Base-by-base conservation (phyloP, 2,797 vertebrate species). In the Acanthis flammea region DNA sequence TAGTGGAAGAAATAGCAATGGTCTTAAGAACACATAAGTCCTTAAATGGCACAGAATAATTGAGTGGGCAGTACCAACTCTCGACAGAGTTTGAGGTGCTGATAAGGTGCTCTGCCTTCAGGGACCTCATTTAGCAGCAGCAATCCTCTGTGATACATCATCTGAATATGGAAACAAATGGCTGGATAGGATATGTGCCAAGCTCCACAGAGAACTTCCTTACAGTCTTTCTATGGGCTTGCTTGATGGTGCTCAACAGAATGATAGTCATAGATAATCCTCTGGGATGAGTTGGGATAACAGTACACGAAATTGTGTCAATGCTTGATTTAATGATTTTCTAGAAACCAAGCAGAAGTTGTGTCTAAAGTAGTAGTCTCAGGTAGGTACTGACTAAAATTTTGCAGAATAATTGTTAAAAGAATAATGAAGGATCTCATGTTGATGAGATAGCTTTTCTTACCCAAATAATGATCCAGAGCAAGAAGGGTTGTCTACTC, bases 1-100 rank as follows among this genome's bases (percentile, higher is more conserved):
- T 79, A 23, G 6, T 47, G 19, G 21, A 39, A 74, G 47, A 51
- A 78, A 10, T n/a, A 23, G 5, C 27, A 65, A 14, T 30, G 21
- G 24, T 42, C 31, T 78, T 86, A 6, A 33, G 22, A 79, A 71
- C 0, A 0, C 9, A 0, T 31, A 65, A 55, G 30, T 47, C 42
- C 15, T 60, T 63, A 55, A 82, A 33, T 24, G 14, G 8, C 42
- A 37, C 18, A 75, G 62, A 74, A 53, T 60, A 66, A 47, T 3
- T 16, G 18, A 61, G 18, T 8, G 78, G 27, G 31, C 13, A 60
- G 44, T 73, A 70, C 14, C 5, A 78, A 5, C 7, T 89, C 45
- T 47, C 51, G 51, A 51, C 37, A 70, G 30, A 14, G 10, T 77
- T 14, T 25, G 51, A 62, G 25, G 23, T 41, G 41, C 18, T 58